Evolutionary conservation across 2,797 vertebrate genomes (phyloP), one percentile per base, ranked within the genome.

Genomic region (Nannoperca australis): DNA sequence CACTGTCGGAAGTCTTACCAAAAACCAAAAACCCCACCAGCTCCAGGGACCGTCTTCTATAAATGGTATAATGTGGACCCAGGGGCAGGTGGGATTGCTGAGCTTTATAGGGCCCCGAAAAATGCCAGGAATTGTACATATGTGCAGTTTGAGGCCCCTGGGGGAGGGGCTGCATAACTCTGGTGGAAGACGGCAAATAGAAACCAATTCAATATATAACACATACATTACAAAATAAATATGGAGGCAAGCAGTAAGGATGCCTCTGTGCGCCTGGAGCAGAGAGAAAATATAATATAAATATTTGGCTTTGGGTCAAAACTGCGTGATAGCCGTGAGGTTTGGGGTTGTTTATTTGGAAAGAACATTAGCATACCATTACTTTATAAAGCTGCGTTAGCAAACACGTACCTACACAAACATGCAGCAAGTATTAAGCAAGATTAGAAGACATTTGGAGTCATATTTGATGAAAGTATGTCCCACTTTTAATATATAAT

Each of bases 121-220:
- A n/a, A 82, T 65, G 22, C 6, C 15, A 67, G 22, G 30, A 70
- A 69, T 58, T 36, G 44, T 4, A 20, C 14, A 36, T 55, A 76
- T 68, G 38, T 60, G 72, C 15, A 62, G 50, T 13, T 11, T 49
- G 36, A 44, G 32, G 36, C 40, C 13, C 38, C 12, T 11, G 14
- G 4, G 49, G 45, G 42, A 60, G 54, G 53, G 74, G 70, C 45
- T 17, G 9, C 5, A 42, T 22, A 17, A 18, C 51, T 24, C 27
- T n/a, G 50, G 27, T 45, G 4, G 20, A 59, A 49, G 36, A 53
- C 14, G 49, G 24, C n/a, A 40, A 56, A 49, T 45, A 51, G 8
- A 38, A 49, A 4, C 44, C 20, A 36, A 42, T 32, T 22, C 11
- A 34, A 44, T 1, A 44, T 15, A 38, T 34, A 11, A 49, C 24